Evolutionary conservation across 2,797 vertebrate genomes (phyloP).

Genomic region (Sebastes kiyomatsui): DNA sequence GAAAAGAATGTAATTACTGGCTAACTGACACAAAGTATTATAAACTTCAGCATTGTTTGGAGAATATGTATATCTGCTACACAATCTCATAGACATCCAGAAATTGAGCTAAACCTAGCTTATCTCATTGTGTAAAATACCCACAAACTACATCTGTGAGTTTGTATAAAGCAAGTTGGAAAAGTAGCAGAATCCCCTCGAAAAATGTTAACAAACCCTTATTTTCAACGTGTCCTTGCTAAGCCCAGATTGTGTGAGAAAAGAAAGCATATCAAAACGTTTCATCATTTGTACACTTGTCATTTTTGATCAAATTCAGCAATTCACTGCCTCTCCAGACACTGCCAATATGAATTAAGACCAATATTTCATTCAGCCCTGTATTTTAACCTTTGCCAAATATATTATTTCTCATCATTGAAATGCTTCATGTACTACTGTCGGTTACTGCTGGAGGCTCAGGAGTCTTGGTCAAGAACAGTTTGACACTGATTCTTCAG

Average conservation of each 20-base stretch:
- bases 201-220: neutral
- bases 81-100: neutral
- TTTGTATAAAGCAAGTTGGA: neutral
- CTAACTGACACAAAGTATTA: neutral
- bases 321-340: neutral
- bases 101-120: neutral
- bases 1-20: neutral
- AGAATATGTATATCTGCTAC: neutral
- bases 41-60: neutral
- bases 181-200: neutral
- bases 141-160: neutral
- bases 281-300: slow-evolving; percentile 1
- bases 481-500: slow-evolving; percentile 3
- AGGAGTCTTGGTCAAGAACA: neutral
- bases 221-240: neutral
- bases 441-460: neutral
- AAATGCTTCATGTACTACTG: neutral
- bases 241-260: neutral
- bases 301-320: slow-evolving; percentile 11
- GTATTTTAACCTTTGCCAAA: neutral
- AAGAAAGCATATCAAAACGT: slow-evolving; percentile 7
- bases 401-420: neutral
- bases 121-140: neutral
- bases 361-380: slow-evolving; percentile 1
- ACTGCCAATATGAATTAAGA: neutral